Evolutionary conservation across 2,797 vertebrate genomes (phyloP).

Genomic region (Enteromius unitaeniatus): DNA sequence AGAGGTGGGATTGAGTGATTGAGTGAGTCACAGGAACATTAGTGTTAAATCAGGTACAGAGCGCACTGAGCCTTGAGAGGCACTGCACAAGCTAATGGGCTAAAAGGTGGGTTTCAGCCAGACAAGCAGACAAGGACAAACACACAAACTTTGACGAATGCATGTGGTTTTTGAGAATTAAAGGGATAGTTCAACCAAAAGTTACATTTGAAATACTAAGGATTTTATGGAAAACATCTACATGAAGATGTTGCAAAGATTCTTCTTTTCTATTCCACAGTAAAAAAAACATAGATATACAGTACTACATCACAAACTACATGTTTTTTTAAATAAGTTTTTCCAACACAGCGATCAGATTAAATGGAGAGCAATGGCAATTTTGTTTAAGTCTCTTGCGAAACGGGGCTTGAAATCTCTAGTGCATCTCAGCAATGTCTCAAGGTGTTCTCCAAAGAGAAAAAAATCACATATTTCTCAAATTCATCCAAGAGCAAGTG

Average conservation of each 20-base stretch:
- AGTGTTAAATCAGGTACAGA: conserved; percentile 38
- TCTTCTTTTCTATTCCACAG: neutral
- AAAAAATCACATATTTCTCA: neutral
- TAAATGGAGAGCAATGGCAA: neutral
- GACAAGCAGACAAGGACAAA: neutral
- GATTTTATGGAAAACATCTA: neutral
- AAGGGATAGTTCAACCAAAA: neutral
- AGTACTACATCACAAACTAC: neutral
- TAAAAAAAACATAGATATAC: neutral
- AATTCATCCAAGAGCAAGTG: neutral
- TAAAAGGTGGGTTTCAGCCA: neutral
- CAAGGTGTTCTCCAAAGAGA: neutral
- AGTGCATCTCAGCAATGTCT: neutral
- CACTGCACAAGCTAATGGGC: conserved; percentile 17
- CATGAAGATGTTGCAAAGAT: neutral
- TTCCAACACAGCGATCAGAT: neutral
- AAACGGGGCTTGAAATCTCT: neutral
- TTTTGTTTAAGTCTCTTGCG: neutral
- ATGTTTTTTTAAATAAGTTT: neutral
- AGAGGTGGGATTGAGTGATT: conserved; percentile 4
- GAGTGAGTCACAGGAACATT: conserved; percentile 30
- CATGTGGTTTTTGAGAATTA: neutral
- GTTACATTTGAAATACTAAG: neutral
- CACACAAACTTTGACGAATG: neutral
- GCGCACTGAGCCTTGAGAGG: neutral